A percentile compares a stretch with the other conserved stretches of the same genome.
Evolutionary conservation across 2,888 invertebrate genomes (phyloP).

Genomic region (Sympetrum striolatum): DNA sequence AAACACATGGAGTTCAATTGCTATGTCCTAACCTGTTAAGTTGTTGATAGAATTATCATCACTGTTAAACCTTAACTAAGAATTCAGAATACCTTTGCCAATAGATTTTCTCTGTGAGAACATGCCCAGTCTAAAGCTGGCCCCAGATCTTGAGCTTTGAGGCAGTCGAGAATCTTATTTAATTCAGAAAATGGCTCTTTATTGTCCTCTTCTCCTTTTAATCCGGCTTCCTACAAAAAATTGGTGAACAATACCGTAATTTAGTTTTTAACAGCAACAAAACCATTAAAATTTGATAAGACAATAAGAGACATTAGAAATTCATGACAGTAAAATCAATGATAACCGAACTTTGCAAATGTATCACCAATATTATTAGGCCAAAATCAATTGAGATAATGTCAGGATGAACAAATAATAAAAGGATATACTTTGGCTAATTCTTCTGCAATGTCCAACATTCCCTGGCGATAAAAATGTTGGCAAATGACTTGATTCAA

Average conservation of each 20-base stretch:
- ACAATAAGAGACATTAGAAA: background rate
- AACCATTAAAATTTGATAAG: background rate
- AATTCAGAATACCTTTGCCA: constrained; percentile 60
- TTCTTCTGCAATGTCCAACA: constrained; percentile 90
- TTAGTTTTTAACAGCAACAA: constrained; percentile 53
- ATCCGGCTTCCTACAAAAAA: constrained; percentile 68
- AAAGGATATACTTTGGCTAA: constrained; percentile 66
- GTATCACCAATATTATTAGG: background rate
- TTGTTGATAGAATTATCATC: background rate
- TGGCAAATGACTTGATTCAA: constrained; percentile 92
- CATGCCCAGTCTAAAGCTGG: constrained; percentile 90
- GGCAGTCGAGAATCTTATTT: constrained; percentile 86
- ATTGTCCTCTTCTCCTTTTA: constrained; percentile 68
- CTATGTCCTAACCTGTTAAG: background rate
- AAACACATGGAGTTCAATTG: background rate
- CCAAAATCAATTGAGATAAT: background rate
- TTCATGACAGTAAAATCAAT: background rate
- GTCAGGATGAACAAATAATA: background rate
- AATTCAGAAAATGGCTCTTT: constrained; percentile 82
- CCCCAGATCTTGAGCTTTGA: constrained; percentile 80
- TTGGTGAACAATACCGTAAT: background rate
- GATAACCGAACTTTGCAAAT: background rate
- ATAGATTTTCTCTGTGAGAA: constrained; percentile 74
- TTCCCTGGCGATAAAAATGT: constrained; percentile 93
- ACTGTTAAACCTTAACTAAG: background rate